These are phyloP conservation scores for Platorchestia sp. DNA, from an alignment of 1,140 invertebrate species.

Conservation along the genomic window DNA sequence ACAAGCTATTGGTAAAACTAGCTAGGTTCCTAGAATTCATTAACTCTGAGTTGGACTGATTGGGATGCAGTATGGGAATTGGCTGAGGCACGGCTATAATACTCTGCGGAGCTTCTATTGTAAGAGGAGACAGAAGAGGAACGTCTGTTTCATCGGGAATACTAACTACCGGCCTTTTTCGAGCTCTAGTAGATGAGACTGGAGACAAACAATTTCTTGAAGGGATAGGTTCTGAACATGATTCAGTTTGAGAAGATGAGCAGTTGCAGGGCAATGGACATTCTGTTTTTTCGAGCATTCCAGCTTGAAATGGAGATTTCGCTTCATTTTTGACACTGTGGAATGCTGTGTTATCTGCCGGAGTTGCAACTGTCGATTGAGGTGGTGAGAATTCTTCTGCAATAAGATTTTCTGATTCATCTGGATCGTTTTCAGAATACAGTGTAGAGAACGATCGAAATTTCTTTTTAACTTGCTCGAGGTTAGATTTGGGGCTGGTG, in stretches of 20 bases:
- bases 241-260: neutral
- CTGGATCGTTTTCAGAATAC: neutral
- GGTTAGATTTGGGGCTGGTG: neutral
- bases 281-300: neutral
- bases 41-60: neutral
- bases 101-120: neutral
- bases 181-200: neutral
- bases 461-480: neutral
- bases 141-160: neutral
- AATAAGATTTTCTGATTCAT: neutral
- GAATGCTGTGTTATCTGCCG: neutral
- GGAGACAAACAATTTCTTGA: neutral
- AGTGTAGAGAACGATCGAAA: neutral
- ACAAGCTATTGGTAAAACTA: neutral
- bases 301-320: neutral
- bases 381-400: neutral
- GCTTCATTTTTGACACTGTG: neutral
- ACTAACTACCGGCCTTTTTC: neutral
- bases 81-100: neutral
- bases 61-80: neutral
- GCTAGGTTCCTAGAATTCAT: neutral
- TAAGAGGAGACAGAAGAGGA: neutral
- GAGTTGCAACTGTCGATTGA: neutral
- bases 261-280: neutral
- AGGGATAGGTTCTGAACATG: neutral